phyloP scores from a whole-genome alignment of 2,113 vertebrate genomes.

The Benthochromis sp. region DNA sequence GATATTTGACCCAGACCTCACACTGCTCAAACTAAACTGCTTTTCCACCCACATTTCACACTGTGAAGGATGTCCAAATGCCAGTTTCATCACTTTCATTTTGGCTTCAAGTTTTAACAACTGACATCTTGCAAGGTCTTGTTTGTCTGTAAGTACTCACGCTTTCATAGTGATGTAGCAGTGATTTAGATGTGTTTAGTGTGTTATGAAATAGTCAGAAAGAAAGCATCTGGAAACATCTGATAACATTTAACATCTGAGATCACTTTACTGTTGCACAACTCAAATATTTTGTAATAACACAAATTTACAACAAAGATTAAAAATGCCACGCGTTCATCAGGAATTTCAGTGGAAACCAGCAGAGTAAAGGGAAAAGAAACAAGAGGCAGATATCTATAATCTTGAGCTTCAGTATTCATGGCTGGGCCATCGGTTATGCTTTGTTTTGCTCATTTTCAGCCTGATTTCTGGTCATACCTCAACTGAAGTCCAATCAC shows the following conservation, averaged over 20 bases:
- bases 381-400: not conserved
- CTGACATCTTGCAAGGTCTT: not conserved
- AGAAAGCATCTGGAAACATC: not conserved
- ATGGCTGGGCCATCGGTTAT: not conserved
- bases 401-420: not conserved
- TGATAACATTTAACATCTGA: not conserved
- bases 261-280: not conserved
- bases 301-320: not conserved
- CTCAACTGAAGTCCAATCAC: not conserved
- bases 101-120: not conserved
- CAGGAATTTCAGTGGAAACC: not conserved
- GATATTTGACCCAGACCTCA: slow-evolving; percentile 3
- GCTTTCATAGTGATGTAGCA: not conserved
- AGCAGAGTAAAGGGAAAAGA: not conserved
- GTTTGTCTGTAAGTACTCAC: not conserved
- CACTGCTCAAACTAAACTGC: not conserved
- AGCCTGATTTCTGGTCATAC: not conserved
- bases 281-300: not conserved
- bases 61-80: not conserved
- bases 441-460: not conserved
- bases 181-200: not conserved
- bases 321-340: not conserved
- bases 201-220: not conserved
- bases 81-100: not conserved
- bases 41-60: not conserved